Conservation (phyloP, 2,888 invertebrate genomes). For the Diarsia rubi region DNA sequence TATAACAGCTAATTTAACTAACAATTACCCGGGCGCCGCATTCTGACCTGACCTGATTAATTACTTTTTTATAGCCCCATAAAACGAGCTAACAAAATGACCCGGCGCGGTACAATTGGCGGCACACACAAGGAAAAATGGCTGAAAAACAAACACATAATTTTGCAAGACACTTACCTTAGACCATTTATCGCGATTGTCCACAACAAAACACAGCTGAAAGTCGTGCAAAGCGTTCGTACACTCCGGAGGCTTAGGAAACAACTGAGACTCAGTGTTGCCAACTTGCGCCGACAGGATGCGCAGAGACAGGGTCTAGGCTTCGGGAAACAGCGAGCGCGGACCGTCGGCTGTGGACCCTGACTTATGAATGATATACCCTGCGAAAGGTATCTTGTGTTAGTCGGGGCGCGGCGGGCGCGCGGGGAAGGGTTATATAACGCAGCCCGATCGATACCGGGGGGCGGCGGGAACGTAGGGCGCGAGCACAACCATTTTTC, state of each 20-base stretch:
- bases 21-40: conserved; percentile 47
- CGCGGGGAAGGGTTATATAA: conserved; percentile 83
- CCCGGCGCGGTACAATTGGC: neutral
- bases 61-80: conserved; percentile 56
- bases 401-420: conserved; percentile 67
- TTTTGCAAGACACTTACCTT: conserved; percentile 77
- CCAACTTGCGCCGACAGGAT: conserved; percentile 68
- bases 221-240: conserved; percentile 69
- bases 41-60: conserved; percentile 64
- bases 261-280: conserved; percentile 82
- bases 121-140: conserved; percentile 1
- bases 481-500: conserved; percentile 75
- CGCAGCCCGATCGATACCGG: conserved; percentile 82
- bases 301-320: conserved; percentile 73
- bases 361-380: conserved; percentile 81
- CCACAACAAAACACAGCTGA: conserved; percentile 79
- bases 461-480: conserved; percentile 77
- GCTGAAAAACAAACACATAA: conserved; percentile 31
- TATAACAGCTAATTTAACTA: conserved; percentile 47
- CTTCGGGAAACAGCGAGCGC: conserved; percentile 52
- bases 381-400: conserved; percentile 73
- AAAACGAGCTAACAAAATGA: conserved; percentile 36
- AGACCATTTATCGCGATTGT: conserved; percentile 83
- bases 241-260: conserved; percentile 71
- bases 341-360: conserved; percentile 76